These are phyloP conservation scores for Teleogryllus oceanicus DNA, from an alignment of 2,888 invertebrate species.

Conservation along the genomic window DNA sequence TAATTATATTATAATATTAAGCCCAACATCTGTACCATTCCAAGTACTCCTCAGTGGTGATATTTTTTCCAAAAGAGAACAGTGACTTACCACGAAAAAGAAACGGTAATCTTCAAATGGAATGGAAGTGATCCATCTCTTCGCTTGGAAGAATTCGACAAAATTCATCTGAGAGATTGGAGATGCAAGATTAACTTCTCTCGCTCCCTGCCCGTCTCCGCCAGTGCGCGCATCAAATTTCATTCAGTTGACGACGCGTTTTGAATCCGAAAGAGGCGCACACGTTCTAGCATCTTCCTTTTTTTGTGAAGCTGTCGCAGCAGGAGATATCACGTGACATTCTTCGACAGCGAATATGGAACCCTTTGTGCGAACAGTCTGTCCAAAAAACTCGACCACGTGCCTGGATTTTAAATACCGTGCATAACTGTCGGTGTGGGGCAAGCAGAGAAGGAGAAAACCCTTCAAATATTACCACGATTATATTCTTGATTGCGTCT, in stretches of 20 bases:
- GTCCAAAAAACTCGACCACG: too few species aligned
- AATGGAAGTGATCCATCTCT: background rate
- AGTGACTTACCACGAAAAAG: too few species aligned
- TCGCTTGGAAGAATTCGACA: background rate
- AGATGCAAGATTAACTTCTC: background rate
- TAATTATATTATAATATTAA: too few species aligned
- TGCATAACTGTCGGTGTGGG: too few species aligned
- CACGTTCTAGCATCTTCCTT: background rate
- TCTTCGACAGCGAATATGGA: background rate
- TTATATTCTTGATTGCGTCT: too few species aligned
- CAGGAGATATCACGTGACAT: background rate
- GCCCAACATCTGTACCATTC: too few species aligned
- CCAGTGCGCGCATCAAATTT: background rate
- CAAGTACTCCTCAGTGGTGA: too few species aligned
- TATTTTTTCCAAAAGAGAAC: too few species aligned
- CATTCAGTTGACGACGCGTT: conserved; percentile 18
- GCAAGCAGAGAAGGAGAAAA: too few species aligned
- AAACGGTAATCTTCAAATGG: background rate
- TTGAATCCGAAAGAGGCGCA: background rate
- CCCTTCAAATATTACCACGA: too few species aligned
- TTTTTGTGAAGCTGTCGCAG: background rate
- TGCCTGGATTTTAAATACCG: too few species aligned
- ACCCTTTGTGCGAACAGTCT: background rate
- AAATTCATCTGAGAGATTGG: background rate
- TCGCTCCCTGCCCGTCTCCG: background rate